Evolutionary conservation across 2,797 vertebrate species (phyloP).

Genomic region (Gallinago nigripennis): DNA sequence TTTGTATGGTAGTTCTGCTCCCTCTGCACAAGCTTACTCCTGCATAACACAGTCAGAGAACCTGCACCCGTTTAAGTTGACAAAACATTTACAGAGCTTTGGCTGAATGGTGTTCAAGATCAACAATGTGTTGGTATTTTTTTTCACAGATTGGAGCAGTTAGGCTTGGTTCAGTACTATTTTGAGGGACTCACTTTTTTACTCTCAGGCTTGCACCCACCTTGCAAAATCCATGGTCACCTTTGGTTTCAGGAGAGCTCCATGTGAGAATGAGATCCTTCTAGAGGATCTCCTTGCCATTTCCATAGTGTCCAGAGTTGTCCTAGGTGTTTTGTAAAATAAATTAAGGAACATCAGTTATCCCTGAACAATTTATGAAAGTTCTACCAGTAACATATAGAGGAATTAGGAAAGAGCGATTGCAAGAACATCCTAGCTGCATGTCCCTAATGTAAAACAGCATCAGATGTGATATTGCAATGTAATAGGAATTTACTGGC

Average conservation of each 20-base stretch:
- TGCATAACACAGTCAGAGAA: neutral
- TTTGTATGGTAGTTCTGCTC: neutral
- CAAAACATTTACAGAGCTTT: neutral
- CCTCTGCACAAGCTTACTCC: neutral
- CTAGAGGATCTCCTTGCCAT: neutral
- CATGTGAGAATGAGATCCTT: neutral
- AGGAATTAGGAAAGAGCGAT: neutral
- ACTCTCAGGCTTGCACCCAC: neutral
- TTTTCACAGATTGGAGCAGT: neutral
- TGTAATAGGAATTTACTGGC: constrained; percentile 1
- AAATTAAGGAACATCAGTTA: neutral
- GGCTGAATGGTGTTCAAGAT: neutral
- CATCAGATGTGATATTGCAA: neutral
- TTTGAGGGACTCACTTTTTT: neutral
- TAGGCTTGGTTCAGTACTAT: neutral
- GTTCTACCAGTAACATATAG: neutral
- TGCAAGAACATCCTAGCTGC: neutral
- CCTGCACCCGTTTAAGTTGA: neutral
- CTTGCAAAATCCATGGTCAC: neutral
- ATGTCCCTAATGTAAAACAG: neutral
- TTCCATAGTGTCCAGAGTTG: neutral
- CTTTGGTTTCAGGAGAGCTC: neutral
- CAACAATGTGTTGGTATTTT: neutral
- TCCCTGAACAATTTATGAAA: neutral
- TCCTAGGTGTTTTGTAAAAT: neutral